phyloP scores from a whole-genome alignment of 92 coral and sea anemone genomes.

The Scolanthus callimorphus region DNA sequence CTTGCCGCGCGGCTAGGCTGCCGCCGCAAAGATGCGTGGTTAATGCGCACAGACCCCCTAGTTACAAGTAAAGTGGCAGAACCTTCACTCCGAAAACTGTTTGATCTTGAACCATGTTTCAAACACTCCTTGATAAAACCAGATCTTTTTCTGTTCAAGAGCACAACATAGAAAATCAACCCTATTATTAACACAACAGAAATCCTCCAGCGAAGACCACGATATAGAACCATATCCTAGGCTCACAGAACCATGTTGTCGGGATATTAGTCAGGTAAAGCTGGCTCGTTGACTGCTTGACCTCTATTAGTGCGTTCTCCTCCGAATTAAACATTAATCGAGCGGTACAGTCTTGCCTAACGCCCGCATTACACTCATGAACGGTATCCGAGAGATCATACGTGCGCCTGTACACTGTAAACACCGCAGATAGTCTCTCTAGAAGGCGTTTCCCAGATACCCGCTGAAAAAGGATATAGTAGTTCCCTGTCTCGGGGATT shows the following conservation, averaged over 20 bases:
- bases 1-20: conserved; percentile 68
- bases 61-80: too few relatives aligned
- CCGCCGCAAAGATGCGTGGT: conserved; percentile 1
- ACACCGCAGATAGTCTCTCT: conserved; percentile 27
- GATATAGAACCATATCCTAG: conserved; percentile 77
- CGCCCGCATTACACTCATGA: conserved; percentile 50
- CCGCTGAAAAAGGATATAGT: conserved; percentile 61
- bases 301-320: conserved; percentile 60
- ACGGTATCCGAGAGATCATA: conserved; percentile 56
- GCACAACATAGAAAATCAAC: conserved; percentile 32
- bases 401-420: conserved; percentile 47
- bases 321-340: conserved; percentile 66
- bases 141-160: conserved; percentile 32
- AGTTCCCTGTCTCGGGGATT: conserved; percentile 48
- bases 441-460: conserved; percentile 28
- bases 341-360: conserved; percentile 47
- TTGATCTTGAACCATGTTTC: conserved; percentile 17
- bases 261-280: conserved; percentile 36
- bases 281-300: conserved; percentile 18
- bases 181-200: conserved; percentile 21
- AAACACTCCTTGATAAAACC: not conserved
- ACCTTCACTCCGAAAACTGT: conserved; percentile 12
- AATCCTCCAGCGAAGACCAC: conserved; percentile 72
- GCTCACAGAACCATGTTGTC: conserved; percentile 68
- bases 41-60: not conserved